phyloP scores from a whole-genome alignment of 2,797 vertebrate genomes.

The Lepidocolaptes lacrymiger region DNA sequence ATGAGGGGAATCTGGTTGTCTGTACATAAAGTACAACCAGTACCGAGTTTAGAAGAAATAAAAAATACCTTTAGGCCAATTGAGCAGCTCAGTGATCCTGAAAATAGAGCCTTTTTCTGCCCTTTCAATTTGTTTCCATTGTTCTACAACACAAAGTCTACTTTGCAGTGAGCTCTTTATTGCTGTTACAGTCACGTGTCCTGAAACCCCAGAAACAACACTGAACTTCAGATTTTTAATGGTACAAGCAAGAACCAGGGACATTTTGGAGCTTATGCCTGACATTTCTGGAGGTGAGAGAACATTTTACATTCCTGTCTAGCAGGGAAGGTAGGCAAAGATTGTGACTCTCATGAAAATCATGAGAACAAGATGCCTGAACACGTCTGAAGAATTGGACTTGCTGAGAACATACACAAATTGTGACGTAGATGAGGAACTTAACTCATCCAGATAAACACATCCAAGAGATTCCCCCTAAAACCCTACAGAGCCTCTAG shows the following conservation, averaged over 20 bases:
- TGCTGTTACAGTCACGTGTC: background rate
- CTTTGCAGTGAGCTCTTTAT: background rate
- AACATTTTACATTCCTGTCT: background rate
- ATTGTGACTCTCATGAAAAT: background rate
- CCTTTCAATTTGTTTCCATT: background rate
- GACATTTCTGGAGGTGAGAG: background rate
- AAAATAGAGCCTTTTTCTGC: background rate
- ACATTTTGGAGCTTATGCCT: background rate
- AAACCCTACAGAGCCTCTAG: background rate
- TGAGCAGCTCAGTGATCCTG: background rate
- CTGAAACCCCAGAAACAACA: background rate
- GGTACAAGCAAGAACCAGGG: background rate
- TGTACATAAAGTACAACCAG: rapidly evolving
- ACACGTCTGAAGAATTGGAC: background rate
- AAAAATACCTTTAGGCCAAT: background rate
- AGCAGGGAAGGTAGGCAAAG: background rate
- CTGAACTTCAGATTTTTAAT: background rate
- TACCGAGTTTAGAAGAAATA: background rate
- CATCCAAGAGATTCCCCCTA: rapidly evolving
- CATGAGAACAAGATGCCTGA: background rate
- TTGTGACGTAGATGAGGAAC: background rate
- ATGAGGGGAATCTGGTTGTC: too few relatives aligned
- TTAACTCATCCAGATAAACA: background rate
- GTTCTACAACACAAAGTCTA: background rate
- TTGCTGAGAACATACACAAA: background rate